Percentiles rank a stretch among this genome's conserved stretches.
Conservation (phyloP, 2,888 invertebrate genomes). For the Aspidiotus rigidus region DNA sequence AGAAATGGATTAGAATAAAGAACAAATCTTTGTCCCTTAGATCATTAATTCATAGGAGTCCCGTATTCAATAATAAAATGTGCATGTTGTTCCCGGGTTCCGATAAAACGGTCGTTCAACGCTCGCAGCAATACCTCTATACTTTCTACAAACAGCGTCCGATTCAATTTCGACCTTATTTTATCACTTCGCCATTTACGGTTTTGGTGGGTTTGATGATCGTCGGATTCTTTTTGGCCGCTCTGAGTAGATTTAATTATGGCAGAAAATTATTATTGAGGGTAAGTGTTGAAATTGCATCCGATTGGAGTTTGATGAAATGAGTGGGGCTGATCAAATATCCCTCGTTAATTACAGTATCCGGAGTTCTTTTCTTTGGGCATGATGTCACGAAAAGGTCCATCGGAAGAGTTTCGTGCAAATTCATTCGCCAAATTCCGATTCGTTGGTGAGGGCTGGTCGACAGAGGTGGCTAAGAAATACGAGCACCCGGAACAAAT, state of each 20-base stretch:
- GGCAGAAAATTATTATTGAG: slow-evolving; percentile 58
- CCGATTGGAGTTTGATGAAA: not conserved
- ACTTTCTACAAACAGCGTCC: slow-evolving; percentile 58
- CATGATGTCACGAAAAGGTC: slow-evolving; percentile 56
- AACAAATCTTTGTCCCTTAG: not conserved
- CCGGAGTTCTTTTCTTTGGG: slow-evolving; percentile 66
- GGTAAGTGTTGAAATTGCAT: slow-evolving; percentile 43
- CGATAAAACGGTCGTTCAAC: slow-evolving; percentile 69
- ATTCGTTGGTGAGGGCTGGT: slow-evolving; percentile 73
- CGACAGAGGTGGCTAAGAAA: slow-evolving; percentile 49
- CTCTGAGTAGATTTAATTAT: slow-evolving; percentile 53
- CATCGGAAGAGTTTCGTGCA: slow-evolving; percentile 52
- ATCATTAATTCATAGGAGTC: slow-evolving; percentile 18
- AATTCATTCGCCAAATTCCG: slow-evolving; percentile 56
- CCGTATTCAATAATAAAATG: slow-evolving; percentile 45
- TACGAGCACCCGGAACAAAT: slow-evolving; percentile 47
- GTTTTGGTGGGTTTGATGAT: slow-evolving; percentile 52
- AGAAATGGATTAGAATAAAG: no score
- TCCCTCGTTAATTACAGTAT: slow-evolving; percentile 44
- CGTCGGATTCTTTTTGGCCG: slow-evolving; percentile 52
- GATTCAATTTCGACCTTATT: slow-evolving; percentile 52
- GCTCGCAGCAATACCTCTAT: slow-evolving; percentile 69
- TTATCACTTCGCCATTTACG: slow-evolving; percentile 68
- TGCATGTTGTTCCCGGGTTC: slow-evolving; percentile 72
- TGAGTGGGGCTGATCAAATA: not conserved